Base-by-base conservation (phyloP, 2,888 invertebrate species). In the Psylliodes chrysocephalus region DNA sequence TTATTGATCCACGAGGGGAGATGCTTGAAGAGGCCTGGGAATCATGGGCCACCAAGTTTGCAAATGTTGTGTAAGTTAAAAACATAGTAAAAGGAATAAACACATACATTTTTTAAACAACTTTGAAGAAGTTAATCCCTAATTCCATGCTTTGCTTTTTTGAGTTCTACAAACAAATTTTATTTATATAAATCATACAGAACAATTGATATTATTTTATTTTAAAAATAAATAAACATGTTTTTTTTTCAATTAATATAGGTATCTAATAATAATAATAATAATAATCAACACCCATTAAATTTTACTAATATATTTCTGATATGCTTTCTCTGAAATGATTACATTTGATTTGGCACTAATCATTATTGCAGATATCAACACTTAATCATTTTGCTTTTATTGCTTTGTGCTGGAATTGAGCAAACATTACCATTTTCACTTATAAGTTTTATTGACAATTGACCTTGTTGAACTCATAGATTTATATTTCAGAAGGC, bases 11-110 rank as follows among this genome's bases (percentile, higher is more conserved):
- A 1, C 88, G 88, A 70, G 99, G 99, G 0, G 98, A 98, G 83
- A 99, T 99, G 99, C 82, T 99, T 75, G 94, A 95, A 70, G 85
- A 89, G 63, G 89, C 89, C 64, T 99, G 98, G 98, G 99, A 99
- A 83, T 84, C 82, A 59, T 88, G 93, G 76, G 97, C 97, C 1
- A 96, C 96, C 0, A 85, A 89, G 75, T 84, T 98, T 54, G 96
- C 92, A 7, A 97, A 97, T 84, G 91, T 91, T 71, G 85, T 85
- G 91, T 91, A 79, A 79, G 84, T 80, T 12, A 14, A 12, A 25
- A 30, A 30, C 8, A 8, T 30, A 30, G 10, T 30, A 30, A 8
- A 30, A 30, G 1, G 3, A 5, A 25, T 25, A 5, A 25, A 25
- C 4, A 25, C 3, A 8, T 2, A 54, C 44, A 47, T 47, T 40